Base-by-base conservation (phyloP, 2,888 invertebrate genomes). In the Leptarthrus brevirostris region DNA sequence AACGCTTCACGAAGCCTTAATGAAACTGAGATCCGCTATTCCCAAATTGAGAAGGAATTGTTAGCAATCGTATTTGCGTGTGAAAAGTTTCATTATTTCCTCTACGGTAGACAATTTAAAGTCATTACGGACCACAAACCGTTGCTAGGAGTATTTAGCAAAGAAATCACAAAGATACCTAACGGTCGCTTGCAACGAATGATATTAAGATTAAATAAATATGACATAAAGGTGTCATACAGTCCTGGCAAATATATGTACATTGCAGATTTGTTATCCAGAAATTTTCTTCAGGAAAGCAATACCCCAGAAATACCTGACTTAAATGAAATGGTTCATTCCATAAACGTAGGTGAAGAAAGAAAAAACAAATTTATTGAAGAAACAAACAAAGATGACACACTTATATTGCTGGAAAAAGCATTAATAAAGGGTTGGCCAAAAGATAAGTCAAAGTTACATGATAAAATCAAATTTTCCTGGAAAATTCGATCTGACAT, bases 201-300 rank as follows among this genome's bases (percentile, higher is more conserved):
- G 76, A 76, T 74, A 44, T 44, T 79, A 12, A 77, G 74, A 49
- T 53, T 79, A 16, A 36, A 66, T 36, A 78, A 76, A 64, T 79
- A 79, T 76, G 61, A 78, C 16, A 44, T 79, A 20, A 61, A 70
- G 20, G 72, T 79, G 26, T 75, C 36, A 6, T 79, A 78, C 66
- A 24, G 77, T 14, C 79, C 78, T 4, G 79, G 79, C 5, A 79
- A 78, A 76, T 76, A 77, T 47, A 58, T 78, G 16, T 74, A 74
- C 10, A 16, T 52, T 34, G 77, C 77, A n/a, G 77, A 77, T 54
- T 76, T n/a, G n/a, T n/a, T n/a, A n/a, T n/a, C n/a, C n/a, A n/a
- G n/a, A n/a, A n/a, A n/a, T n/a, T n/a, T n/a, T n/a, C n/a, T n/a
- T n/a, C n/a, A n/a, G n/a, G n/a, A n/a, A n/a, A n/a, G n/a, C n/a